phyloP scores from a whole-genome alignment of 2,797 vertebrate genomes.

The Gymnothorax reevesii region DNA sequence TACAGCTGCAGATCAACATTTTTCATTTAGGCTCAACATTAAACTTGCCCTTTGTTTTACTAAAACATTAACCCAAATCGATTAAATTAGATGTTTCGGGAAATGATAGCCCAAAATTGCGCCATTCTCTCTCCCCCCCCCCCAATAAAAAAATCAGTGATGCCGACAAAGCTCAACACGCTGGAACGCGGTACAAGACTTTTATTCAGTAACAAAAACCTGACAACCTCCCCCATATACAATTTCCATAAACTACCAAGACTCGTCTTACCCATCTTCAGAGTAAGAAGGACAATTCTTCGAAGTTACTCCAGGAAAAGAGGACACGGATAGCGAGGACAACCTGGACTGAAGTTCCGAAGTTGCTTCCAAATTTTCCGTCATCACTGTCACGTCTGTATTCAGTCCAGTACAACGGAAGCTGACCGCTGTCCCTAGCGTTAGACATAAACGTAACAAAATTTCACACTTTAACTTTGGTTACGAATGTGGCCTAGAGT shows the following conservation, averaged over 20 bases:
- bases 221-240: neutral
- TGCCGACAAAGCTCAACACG: neutral
- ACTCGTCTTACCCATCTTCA: slow-evolving; percentile 67
- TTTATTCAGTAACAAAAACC: neutral
- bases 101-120: neutral
- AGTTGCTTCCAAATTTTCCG: slow-evolving; percentile 70
- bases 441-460: neutral
- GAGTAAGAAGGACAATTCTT: slow-evolving; percentile 65
- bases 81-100: neutral
- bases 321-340: slow-evolving; percentile 75
- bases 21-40: neutral
- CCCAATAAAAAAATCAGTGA: too few relatives aligned
- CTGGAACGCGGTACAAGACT: neutral
- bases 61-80: neutral
- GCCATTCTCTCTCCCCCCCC: neutral
- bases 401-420: neutral
- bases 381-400: slow-evolving; percentile 63
- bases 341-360: slow-evolving; percentile 77
- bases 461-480: neutral
- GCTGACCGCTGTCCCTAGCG: neutral
- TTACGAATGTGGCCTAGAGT: neutral
- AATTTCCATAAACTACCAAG: neutral
- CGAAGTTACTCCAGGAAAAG: slow-evolving; percentile 74
- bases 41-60: neutral
- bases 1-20: neutral